Conservation (phyloP, 2,888 invertebrate genomes). For the Spialia ferax region DNA sequence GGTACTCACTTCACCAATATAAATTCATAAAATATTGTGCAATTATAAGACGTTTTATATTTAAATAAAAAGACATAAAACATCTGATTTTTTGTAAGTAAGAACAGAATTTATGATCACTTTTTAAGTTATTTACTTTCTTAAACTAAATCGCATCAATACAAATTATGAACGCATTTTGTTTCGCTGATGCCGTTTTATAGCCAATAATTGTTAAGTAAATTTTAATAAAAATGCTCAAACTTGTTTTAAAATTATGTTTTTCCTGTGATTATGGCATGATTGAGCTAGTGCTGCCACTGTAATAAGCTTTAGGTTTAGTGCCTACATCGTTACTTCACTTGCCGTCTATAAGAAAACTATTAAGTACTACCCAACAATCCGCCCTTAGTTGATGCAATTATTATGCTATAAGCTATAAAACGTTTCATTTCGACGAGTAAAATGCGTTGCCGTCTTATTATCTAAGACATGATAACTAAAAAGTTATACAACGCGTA, state of each 20-base stretch:
- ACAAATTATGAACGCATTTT: neutral
- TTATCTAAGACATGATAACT: conserved; percentile 1
- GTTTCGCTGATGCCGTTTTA: neutral
- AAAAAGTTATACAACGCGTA: neutral
- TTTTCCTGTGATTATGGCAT: conserved; percentile 25
- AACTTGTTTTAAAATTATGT: conserved; percentile 19
- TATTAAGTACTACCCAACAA: conserved; percentile 9
- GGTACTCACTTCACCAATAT: too few relatives aligned
- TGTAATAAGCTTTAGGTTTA: conserved; percentile 20
- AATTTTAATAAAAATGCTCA: conserved; percentile 22
- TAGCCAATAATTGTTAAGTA: neutral
- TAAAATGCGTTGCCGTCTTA: conserved; percentile 3
- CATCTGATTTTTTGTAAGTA: too few relatives aligned
- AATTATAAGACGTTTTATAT: neutral
- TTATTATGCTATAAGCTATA: conserved; percentile 31
- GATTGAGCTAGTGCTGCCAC: conserved; percentile 25
- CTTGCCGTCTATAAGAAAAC: conserved; percentile 27
- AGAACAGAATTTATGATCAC: neutral
- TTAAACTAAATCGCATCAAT: too few relatives aligned
- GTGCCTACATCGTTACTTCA: conserved; percentile 26
- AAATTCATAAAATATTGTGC: too few relatives aligned
- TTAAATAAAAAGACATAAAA: neutral
- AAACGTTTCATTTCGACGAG: conserved; percentile 22
- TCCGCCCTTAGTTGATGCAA: conserved; percentile 29
- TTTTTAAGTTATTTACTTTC: too few relatives aligned